Evolutionary conservation across 2,888 invertebrate genomes (phyloP).

Genomic region (Atethmia centrago): DNA sequence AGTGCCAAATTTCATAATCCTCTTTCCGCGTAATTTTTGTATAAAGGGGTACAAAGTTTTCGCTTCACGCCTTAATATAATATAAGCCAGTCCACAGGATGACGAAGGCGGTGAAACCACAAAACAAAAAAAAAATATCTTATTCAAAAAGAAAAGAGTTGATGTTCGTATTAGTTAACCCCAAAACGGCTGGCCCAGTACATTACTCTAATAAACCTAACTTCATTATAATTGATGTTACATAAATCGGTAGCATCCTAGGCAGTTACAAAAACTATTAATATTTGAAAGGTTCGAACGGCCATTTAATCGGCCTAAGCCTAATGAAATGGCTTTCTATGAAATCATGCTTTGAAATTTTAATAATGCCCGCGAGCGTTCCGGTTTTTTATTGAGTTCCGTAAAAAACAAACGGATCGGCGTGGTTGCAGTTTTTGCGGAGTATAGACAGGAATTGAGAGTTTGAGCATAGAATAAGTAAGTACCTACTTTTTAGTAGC

Average conservation of each 20-base stretch:
- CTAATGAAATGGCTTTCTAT: slow-evolving; percentile 70
- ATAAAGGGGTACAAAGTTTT: too few species aligned
- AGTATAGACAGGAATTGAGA: too few species aligned
- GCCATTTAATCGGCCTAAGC: slow-evolving; percentile 62
- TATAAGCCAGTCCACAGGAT: neutral
- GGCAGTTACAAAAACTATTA: slow-evolving; percentile 45
- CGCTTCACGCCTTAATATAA: too few species aligned
- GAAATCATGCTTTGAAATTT: slow-evolving; percentile 72
- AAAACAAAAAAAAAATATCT: neutral
- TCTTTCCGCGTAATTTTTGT: too few species aligned
- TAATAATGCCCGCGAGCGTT: slow-evolving; percentile 58
- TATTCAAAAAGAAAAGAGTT: neutral
- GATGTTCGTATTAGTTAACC: neutral
- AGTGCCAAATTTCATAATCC: too few species aligned
- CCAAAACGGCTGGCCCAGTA: neutral
- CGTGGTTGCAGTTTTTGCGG: neutral
- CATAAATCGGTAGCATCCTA: slow-evolving; percentile 17
- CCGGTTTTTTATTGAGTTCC: slow-evolving; percentile 37
- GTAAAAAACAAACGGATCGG: slow-evolving; percentile 12
- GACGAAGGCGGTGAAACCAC: neutral
- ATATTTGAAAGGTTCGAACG: slow-evolving; percentile 55
- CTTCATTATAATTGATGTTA: slow-evolving; percentile 27
- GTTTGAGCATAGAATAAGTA: too few species aligned
- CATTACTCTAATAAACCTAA: neutral
- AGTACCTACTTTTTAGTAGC: too few species aligned